phyloP scores from a whole-genome alignment of 2,797 vertebrate genomes.

The Muraenolepis orangiensis region DNA sequence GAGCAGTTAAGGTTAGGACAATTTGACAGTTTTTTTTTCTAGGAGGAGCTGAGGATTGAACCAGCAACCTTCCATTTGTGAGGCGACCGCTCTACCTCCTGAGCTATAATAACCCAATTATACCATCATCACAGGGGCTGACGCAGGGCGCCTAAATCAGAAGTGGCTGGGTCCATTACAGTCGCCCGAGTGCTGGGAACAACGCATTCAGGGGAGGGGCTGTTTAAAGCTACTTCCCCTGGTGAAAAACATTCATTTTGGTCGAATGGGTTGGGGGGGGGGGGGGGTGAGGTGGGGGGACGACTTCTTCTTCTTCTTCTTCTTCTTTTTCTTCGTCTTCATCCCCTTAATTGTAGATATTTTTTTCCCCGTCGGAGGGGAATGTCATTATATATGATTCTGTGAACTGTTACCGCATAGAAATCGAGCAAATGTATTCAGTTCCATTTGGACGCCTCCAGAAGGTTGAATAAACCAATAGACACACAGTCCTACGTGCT shows the following conservation, averaged over 20 bases:
- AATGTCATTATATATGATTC: constrained; percentile 42
- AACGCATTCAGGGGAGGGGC: constrained; percentile 52
- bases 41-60: too few relatives aligned
- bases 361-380: constrained; percentile 14
- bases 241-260: constrained; percentile 41
- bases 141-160: constrained; percentile 64
- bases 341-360: not conserved
- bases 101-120: constrained; percentile 76
- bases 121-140: constrained; percentile 63
- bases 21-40: not conserved
- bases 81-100: too few relatives aligned
- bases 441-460: constrained; percentile 32
- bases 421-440: constrained; percentile 40
- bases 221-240: constrained; percentile 57
- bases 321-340: not conserved
- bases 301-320: too few relatives aligned
- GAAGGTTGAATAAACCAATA: constrained; percentile 32
- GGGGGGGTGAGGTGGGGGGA: too few relatives aligned
- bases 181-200: constrained; percentile 50
- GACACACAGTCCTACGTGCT: constrained; percentile 5
- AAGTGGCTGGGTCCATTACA: constrained; percentile 73
- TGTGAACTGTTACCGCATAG: constrained; percentile 25
- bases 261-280: not conserved
- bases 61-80: too few relatives aligned
- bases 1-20: too few relatives aligned